Conservation (phyloP, 2,113 vertebrate genomes). For the Labeo rohita region DNA sequence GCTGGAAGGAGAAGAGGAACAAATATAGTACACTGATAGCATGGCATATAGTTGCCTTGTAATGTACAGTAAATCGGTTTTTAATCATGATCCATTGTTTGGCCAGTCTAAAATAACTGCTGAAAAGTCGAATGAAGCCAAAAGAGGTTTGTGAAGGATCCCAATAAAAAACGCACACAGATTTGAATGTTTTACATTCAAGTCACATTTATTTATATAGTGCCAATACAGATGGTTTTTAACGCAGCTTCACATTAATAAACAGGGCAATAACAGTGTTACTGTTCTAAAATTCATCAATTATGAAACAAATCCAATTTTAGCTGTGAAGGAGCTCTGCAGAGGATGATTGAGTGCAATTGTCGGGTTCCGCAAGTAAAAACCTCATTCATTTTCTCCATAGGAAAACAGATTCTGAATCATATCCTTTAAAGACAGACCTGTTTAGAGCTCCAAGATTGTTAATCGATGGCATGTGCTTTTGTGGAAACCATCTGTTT, state of each 20-base stretch:
- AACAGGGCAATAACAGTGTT: neutral
- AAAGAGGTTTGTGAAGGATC: neutral
- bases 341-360: neutral
- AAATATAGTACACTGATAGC: conserved; percentile 45
- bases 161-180: neutral
- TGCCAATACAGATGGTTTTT: neutral
- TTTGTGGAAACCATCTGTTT: neutral
- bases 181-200: neutral
- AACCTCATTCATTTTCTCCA: neutral
- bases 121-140: neutral
- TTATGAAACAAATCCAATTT: neutral
- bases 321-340: neutral
- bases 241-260: conserved; percentile 15
- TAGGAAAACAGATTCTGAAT: neutral
- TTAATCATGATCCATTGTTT: neutral
- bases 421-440: neutral
- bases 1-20: conserved; percentile 19
- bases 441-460: neutral
- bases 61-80: neutral
- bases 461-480: neutral
- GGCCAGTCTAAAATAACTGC: neutral
- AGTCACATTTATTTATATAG: neutral
- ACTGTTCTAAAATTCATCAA: neutral
- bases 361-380: neutral
- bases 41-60: neutral